Conservation (phyloP, 2,888 invertebrate species). For the Mimachlamys varia region DNA sequence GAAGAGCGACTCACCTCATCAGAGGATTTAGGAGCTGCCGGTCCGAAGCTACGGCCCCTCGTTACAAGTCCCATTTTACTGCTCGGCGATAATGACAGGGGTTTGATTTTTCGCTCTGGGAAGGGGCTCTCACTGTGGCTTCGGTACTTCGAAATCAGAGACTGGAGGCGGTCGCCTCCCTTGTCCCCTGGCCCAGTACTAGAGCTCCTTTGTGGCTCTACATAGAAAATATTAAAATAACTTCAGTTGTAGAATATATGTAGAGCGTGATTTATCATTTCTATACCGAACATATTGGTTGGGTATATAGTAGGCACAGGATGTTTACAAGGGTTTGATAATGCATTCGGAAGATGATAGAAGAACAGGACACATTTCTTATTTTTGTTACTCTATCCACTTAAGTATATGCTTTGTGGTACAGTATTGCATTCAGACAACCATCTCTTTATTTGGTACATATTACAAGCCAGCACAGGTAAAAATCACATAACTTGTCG, state of each 20-base stretch:
- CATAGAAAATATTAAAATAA: conserved; percentile 10
- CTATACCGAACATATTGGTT: background rate
- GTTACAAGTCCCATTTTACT: conserved; percentile 69
- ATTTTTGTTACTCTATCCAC: background rate
- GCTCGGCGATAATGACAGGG: conserved; percentile 60
- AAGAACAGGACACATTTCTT: background rate
- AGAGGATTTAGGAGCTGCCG: conserved; percentile 64
- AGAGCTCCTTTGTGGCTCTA: conserved; percentile 59
- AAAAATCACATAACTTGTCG: too few relatives aligned
- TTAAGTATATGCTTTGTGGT: background rate
- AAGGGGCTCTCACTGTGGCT: conserved; percentile 66
- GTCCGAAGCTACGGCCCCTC: conserved; percentile 66
- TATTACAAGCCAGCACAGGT: too few relatives aligned
- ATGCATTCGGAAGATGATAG: background rate
- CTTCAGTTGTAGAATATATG: background rate
- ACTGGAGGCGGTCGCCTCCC: conserved; percentile 67
- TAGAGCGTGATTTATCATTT: background rate
- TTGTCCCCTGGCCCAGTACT: conserved; percentile 15
- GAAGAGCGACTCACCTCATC: conserved; percentile 59
- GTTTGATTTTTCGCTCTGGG: conserved; percentile 65
- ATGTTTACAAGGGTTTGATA: too few relatives aligned
- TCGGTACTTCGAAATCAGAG: conserved; percentile 73
- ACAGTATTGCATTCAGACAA: background rate
- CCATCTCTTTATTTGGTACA: background rate
- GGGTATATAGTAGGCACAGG: too few relatives aligned